Conservation (phyloP, 2,888 invertebrate species). For the Aleiodes alternator region DNA sequence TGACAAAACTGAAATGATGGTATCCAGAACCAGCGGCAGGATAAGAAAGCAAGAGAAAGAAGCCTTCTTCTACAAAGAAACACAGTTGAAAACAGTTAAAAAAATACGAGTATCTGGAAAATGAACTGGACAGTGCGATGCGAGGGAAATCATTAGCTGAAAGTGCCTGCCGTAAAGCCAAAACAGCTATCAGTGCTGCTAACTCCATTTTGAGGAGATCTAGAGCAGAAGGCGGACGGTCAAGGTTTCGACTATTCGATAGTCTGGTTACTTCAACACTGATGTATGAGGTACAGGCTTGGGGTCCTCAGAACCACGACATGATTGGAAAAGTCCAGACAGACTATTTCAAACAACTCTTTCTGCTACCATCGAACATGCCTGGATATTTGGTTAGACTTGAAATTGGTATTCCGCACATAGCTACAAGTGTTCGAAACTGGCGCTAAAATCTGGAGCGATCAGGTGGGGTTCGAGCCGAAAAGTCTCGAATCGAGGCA, state of each 20-base stretch:
- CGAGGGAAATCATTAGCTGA: not conserved
- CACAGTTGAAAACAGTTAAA: not conserved
- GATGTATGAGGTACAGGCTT: not conserved
- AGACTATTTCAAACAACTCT: not conserved
- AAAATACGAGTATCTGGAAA: not conserved
- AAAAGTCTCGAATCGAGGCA: too few relatives aligned
- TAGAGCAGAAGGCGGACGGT: not conserved
- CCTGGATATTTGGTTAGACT: not conserved
- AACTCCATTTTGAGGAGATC: not conserved
- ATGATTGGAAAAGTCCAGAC: not conserved
- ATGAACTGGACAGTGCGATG: not conserved
- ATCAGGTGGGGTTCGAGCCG: too few relatives aligned
- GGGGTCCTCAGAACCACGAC: not conserved
- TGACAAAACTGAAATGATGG: not conserved
- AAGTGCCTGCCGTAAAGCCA: not conserved
- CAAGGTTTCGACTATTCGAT: not conserved
- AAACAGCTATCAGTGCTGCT: not conserved
- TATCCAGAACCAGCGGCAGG: not conserved
- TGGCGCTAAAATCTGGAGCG: too few relatives aligned
- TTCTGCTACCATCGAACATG: not conserved
- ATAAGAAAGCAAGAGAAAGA: not conserved
- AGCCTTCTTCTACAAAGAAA: conserved; percentile 1
- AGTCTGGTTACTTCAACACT: not conserved
- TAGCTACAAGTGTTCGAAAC: too few relatives aligned
- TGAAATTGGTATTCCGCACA: not conserved